Base-by-base conservation (phyloP, 2,797 vertebrate genomes). In the Pipistrellus nathusii region DNA sequence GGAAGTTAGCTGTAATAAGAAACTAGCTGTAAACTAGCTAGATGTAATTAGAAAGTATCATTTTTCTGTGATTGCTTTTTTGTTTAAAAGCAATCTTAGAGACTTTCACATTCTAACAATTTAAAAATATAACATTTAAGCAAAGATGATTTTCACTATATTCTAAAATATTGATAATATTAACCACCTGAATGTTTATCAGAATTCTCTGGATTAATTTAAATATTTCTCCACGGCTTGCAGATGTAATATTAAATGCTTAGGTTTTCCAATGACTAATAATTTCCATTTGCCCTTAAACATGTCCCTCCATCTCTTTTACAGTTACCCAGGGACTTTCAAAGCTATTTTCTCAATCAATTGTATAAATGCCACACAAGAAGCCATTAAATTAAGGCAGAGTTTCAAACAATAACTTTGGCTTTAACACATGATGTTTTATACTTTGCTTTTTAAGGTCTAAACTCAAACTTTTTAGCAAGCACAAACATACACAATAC, bases 141-240 rank as follows among this genome's bases (percentile, higher is more conserved):
- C 30, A 81, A 46, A 78, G 38, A 15, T 46, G 1, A 14, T 38
- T 84, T 92, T 72, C 18, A 72, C 20, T 55, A 9, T 78, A 66
- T 46, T 57, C 20, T 57, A 66, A 92, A 78, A 44, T 84, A 88
- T 9, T 88, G 25, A 55, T 8, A 55, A 46, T 53, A 76, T 66
- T 57, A 78, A 66, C 30, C 8, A 84, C 66, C 13, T n/a, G 25
- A 72, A 57, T 55, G 35, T 69, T 69, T 59, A 9, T 66, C 51
- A 78, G 41, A 71, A 81, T 87, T 41, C 46, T 30, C 55, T 92
- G 53, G 55, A 62, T 92, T 32, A 89, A 83, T 88, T 48, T 85
- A 48, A 25, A 77, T 57, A 6, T 72, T 71, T 88, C 20, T 71
- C 35, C 1, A 3, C 27, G 25, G 1, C 20, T 72, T 84, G 46